Evolutionary conservation across 2,888 invertebrate species (phyloP), one percentile per base, ranked within the genome.

Genomic region (Stenolophus ochropezus): DNA sequence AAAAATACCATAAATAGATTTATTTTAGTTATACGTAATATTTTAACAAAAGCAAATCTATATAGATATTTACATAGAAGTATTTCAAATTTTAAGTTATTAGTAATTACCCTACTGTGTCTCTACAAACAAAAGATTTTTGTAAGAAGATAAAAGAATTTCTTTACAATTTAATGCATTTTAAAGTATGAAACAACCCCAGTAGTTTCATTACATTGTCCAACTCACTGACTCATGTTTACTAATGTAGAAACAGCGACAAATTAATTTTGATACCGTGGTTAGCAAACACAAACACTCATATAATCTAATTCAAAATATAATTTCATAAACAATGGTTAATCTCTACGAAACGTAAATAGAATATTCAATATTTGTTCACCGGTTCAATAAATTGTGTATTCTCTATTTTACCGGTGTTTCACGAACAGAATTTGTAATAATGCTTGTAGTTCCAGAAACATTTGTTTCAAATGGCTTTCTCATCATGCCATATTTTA

Each of bases 271-370:
- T 58, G 23, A 58, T 58, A 23, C 18, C 20, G 18, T 56, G 20
- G 58, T 58, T 23, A 4, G 23, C 11, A 58, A 58, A 58, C 58
- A 23, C 21, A 58, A 58, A 25, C 58, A 58, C 14, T 53, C 18
- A 53, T 53, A 20, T 25, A 58, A 58, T 58, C n/a, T 58, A 58
- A 20, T 58, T 21, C 58, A 58, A 11, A 58, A 23, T 20, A 23
- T 5, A 58, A 58, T 58, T 58, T 58, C 58, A 58, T 58, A 58
- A 58, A 58, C 58, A 58, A 23, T 58, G n/a, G 58, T 21, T 58
- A 23, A 58, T 23, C 23, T 58, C 11, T 8, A 23, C 25, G 21
- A 58, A 58, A 25, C 58, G 23, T 58, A 58, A 58, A 58, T 23
- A 58, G 58, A 58, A 21, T 20, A 11, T 58, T 23, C 58, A 23